phyloP scores from a whole-genome alignment of 37 sponge, comb jelly and placozoan genomes.

The Chondrosia reniformis region DNA sequence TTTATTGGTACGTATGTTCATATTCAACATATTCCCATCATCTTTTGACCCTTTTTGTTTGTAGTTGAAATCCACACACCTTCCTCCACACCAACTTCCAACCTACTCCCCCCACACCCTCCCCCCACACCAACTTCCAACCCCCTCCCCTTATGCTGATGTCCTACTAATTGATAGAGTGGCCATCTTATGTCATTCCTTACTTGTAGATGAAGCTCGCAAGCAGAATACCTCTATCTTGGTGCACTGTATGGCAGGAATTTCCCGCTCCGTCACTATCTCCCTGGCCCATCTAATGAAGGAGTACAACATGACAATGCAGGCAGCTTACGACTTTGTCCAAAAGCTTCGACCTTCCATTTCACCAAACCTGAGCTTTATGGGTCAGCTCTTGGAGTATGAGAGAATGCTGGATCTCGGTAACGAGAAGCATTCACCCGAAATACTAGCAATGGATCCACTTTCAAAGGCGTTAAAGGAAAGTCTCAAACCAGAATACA shows the following conservation, averaged over 20 bases:
- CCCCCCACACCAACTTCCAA: neutral
- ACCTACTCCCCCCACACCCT: neutral
- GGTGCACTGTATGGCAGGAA: constrained; percentile 94
- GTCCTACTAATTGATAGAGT: neutral
- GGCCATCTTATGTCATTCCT: neutral
- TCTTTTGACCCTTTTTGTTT: neutral
- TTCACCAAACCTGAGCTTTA: constrained; percentile 97
- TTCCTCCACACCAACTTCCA: neutral
- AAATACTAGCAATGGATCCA: constrained; percentile 9
- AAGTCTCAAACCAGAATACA: neutral
- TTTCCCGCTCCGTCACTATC: constrained; percentile 92
- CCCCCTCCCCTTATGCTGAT: neutral
- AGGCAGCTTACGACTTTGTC: constrained; percentile 86
- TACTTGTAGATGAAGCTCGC: constrained; percentile 59
- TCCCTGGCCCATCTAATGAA: constrained; percentile 93
- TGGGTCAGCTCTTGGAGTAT: constrained; percentile 95
- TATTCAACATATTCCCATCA: neutral
- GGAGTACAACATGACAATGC: constrained; percentile 64
- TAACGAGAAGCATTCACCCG: constrained; percentile 5
- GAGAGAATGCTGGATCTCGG: constrained; percentile 47
- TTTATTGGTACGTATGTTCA: constrained; percentile 76
- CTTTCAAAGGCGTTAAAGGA: neutral
- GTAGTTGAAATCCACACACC: neutral
- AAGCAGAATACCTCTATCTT: constrained; percentile 42
- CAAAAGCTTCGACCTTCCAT: constrained; percentile 79